phyloP scores from a whole-genome alignment of 2,797 vertebrate species.

The Malurus leucopterus region DNA sequence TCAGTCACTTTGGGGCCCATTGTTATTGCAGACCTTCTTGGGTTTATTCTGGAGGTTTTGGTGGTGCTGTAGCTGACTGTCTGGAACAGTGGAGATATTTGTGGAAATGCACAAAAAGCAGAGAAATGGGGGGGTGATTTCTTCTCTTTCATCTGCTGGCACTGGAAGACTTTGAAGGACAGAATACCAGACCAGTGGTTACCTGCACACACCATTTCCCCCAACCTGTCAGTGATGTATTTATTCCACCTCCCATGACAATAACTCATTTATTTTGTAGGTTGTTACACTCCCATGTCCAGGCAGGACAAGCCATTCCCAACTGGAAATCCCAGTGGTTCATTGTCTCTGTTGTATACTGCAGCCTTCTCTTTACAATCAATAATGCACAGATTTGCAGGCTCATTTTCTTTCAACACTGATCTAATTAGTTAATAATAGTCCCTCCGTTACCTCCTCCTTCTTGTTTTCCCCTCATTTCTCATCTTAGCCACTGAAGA shows the following conservation, averaged over 20 bases:
- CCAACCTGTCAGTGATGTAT: no score
- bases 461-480: not conserved
- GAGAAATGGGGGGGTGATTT: not conserved
- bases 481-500: not conserved
- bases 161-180: not conserved
- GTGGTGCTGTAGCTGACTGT: not conserved
- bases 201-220: not conserved
- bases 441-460: not conserved
- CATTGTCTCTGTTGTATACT: not conserved
- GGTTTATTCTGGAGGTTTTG: rapidly evolving
- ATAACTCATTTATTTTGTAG: not conserved
- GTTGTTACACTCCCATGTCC: not conserved
- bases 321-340: not conserved
- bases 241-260: not conserved
- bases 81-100: rapidly evolving
- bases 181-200: not conserved
- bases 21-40: not conserved
- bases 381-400: not conserved
- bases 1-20: rapidly evolving
- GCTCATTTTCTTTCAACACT: not conserved
- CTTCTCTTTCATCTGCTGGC: not conserved
- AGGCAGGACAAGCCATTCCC: not conserved
- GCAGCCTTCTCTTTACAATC: not conserved
- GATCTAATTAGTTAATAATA: conserved; percentile 16
- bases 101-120: not conserved